phyloP scores from a whole-genome alignment of 2,113 vertebrate genomes.

The Oenanthe oenanthe region DNA sequence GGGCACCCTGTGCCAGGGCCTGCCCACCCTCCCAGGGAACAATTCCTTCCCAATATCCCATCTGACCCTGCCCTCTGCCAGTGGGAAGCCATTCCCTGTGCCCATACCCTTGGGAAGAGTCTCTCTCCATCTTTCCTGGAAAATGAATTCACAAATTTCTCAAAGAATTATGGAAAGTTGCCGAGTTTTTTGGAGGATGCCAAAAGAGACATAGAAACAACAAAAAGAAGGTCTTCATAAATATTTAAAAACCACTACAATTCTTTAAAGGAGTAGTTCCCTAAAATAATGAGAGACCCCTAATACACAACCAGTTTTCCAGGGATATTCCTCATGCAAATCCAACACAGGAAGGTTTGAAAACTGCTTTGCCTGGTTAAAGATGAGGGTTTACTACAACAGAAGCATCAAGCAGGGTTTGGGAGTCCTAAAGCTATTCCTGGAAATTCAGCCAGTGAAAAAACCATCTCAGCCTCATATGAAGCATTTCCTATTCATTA shows the following conservation, averaged over 20 bases:
- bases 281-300: not conserved
- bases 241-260: not conserved
- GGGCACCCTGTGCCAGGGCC: not conserved
- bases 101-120: not conserved
- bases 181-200: not conserved
- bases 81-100: rapidly evolving
- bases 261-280: not conserved
- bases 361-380: not conserved
- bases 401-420: not conserved
- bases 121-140: not conserved
- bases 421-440: not conserved
- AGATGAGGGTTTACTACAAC: not conserved
- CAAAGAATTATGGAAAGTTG: not conserved
- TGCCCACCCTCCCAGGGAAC: not conserved
- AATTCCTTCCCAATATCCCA: not conserved
- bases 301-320: not conserved
- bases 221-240: not conserved
- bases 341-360: not conserved
- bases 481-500: not conserved
- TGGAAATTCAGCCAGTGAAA: not conserved
- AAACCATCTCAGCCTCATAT: not conserved
- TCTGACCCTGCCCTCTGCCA: rapidly evolving
- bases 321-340: not conserved
- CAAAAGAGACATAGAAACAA: not conserved
- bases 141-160: not conserved